A percentile compares a stretch with the other conserved stretches of the same genome.
Conservation (phyloP, 1,140 invertebrate genomes). For the Penaeus japonicus region DNA sequence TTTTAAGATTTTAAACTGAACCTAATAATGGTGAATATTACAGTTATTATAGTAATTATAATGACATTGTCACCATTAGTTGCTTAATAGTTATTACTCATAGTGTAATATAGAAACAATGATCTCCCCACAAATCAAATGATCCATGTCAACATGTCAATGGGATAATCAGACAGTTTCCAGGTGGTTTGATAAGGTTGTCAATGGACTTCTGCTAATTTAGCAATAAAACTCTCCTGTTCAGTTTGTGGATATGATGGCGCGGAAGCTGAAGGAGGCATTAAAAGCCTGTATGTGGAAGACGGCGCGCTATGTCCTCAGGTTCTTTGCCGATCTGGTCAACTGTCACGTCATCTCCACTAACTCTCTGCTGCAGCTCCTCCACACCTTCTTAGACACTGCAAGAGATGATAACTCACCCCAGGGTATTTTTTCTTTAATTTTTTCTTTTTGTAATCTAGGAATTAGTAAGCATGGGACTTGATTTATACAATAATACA, state of each 20-base stretch:
- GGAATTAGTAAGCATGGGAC: too few relatives aligned
- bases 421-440: constrained; percentile 37
- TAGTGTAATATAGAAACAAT: too few relatives aligned
- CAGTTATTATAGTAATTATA: too few relatives aligned
- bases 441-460: too few relatives aligned
- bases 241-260: constrained; percentile 92
- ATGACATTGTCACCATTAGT: too few relatives aligned
- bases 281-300: constrained; percentile 92
- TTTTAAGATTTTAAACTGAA: too few relatives aligned
- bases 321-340: constrained; percentile 94
- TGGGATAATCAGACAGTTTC: not conserved
- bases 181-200: not conserved
- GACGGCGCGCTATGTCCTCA: constrained; percentile 83
- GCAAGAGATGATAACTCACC: constrained; percentile 76
- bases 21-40: too few relatives aligned
- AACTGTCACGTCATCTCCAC: constrained; percentile 97
- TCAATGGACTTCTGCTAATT: not conserved
- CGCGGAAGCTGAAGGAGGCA: constrained; percentile 91
- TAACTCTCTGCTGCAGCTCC: constrained; percentile 86
- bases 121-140: not conserved
- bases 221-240: not conserved
- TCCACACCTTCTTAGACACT: constrained; percentile 93
- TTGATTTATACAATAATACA: too few relatives aligned
- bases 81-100: too few relatives aligned
- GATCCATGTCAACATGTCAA: too few relatives aligned